phyloP scores from a whole-genome alignment of 1,140 invertebrate species.

The Drosophila ohnishii region DNA sequence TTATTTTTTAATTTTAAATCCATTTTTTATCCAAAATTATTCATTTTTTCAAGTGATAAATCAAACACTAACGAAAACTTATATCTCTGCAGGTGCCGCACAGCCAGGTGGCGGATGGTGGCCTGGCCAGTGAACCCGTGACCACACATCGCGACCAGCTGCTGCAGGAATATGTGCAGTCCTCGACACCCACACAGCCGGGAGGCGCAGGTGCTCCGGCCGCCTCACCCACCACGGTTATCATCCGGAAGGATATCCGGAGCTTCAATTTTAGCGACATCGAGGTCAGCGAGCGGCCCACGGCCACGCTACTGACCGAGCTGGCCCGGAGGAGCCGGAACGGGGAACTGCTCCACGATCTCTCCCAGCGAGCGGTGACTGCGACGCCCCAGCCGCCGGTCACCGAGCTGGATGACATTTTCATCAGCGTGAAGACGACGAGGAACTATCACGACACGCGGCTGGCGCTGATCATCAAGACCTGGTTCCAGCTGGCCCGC shows the following conservation, averaged over 20 bases:
- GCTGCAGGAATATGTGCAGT: conserved; percentile 55
- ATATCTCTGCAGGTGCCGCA: conserved; percentile 33
- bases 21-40: background rate
- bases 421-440: conserved; percentile 97
- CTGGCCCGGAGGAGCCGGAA: conserved; percentile 72
- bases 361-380: conserved; percentile 76
- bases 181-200: conserved; percentile 51
- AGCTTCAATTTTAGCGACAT: conserved; percentile 82
- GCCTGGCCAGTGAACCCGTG: conserved; percentile 65
- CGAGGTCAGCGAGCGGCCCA: conserved; percentile 71
- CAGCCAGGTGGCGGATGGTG: conserved; percentile 44
- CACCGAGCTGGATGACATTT: conserved; percentile 92
- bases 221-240: conserved; percentile 48
- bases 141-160: conserved; percentile 50
- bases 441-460: conserved; percentile 92
- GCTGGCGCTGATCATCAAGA: conserved; percentile 93
- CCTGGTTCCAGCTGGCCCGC: conserved; percentile 95
- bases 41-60: background rate
- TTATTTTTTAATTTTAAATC: no score
- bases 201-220: conserved; percentile 50
- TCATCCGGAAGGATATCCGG: conserved; percentile 82
- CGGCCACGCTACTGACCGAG: conserved; percentile 68
- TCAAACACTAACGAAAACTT: background rate
- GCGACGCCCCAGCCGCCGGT: conserved; percentile 87
- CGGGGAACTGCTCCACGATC: conserved; percentile 73